Conservation (phyloP, 1,140 invertebrate species). For the Agrypnia vestita region DNA sequence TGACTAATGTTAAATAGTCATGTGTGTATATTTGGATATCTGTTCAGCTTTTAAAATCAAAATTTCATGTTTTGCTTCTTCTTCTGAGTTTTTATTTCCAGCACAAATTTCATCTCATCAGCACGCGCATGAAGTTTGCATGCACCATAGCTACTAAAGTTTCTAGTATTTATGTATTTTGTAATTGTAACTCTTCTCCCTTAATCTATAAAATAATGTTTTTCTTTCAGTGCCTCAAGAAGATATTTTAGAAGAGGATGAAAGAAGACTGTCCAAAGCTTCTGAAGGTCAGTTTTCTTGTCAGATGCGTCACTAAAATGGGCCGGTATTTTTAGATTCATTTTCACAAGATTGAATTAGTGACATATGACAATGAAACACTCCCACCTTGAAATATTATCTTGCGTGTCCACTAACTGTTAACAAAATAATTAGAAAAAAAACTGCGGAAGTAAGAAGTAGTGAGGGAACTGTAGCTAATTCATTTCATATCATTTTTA, state of each 20-base stretch:
- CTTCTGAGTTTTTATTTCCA: slow-evolving; percentile 4
- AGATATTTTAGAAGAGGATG: slow-evolving; percentile 72
- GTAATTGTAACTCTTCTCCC: not conserved
- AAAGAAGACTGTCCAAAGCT: slow-evolving; percentile 67
- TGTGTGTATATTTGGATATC: not conserved
- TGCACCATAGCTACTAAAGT: not conserved
- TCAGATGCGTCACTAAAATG: slow-evolving; percentile 23
- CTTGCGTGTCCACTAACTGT: no score
- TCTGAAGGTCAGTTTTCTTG: slow-evolving; percentile 65
- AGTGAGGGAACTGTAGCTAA: no score
- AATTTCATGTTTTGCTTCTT: not conserved
- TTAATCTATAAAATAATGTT: slow-evolving; percentile 48
- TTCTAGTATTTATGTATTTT: not conserved
- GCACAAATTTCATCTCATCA: slow-evolving; percentile 42
- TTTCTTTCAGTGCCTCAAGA: slow-evolving; percentile 70
- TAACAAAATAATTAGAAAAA: no score
- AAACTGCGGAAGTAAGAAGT: no score
- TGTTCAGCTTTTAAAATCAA: slow-evolving; percentile 1
- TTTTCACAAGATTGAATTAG: not conserved
- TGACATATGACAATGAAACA: slow-evolving; percentile 9
- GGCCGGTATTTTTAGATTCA: not conserved
- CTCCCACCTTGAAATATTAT: no score
- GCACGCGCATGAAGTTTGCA: slow-evolving; percentile 46
- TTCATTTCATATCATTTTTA: no score
- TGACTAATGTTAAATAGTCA: not conserved